Percentiles rank a stretch among this genome's conserved stretches.
phyloP scores from a whole-genome alignment of 2,888 invertebrate species.

The Apomyelois bistriatella region DNA sequence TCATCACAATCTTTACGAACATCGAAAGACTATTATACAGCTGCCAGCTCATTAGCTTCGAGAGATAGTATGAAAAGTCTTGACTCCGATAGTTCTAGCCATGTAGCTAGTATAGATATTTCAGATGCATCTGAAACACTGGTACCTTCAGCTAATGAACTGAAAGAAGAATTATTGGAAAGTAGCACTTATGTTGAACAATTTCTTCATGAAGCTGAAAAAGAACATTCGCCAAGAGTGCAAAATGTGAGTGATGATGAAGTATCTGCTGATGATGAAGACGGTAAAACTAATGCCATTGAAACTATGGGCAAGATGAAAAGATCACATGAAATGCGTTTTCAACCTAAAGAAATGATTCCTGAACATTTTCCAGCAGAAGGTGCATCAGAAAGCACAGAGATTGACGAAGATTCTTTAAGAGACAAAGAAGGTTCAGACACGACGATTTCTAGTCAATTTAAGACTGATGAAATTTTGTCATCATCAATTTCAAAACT shows the following conservation, averaged over 20 bases:
- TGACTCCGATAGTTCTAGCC: conserved; percentile 93
- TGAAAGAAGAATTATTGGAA: conserved; percentile 86
- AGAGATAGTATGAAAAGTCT: conserved; percentile 94
- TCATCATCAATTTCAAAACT: conserved; percentile 72
- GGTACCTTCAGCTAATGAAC: conserved; percentile 92
- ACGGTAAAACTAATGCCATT: conserved; percentile 63
- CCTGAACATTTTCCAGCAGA: conserved; percentile 70
- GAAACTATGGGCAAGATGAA: conserved; percentile 89
- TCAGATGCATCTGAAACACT: conserved; percentile 96
- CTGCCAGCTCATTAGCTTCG: conserved; percentile 92
- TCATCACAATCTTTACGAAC: conserved; percentile 86
- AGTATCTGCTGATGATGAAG: conserved; percentile 79
- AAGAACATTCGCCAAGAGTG: conserved; percentile 45
- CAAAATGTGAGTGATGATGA: conserved; percentile 76
- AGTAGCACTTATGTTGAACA: conserved; percentile 80
- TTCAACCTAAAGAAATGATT: conserved; percentile 82
- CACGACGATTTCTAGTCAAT: conserved; percentile 69
- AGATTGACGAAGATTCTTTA: conserved; percentile 62
- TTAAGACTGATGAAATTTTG: conserved; percentile 64
- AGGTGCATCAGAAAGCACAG: conserved; percentile 62
- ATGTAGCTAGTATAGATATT: conserved; percentile 92
- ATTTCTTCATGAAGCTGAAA: conserved; percentile 66
- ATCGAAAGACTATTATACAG: conserved; percentile 92
- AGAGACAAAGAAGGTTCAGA: conserved; percentile 66
- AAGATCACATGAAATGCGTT: conserved; percentile 94